A percentile compares a stretch with the other conserved stretches of the same genome.
These are phyloP conservation scores for Saturnia japonica DNA, from an alignment of 2,888 invertebrate genomes.

Conservation along the genomic window DNA sequence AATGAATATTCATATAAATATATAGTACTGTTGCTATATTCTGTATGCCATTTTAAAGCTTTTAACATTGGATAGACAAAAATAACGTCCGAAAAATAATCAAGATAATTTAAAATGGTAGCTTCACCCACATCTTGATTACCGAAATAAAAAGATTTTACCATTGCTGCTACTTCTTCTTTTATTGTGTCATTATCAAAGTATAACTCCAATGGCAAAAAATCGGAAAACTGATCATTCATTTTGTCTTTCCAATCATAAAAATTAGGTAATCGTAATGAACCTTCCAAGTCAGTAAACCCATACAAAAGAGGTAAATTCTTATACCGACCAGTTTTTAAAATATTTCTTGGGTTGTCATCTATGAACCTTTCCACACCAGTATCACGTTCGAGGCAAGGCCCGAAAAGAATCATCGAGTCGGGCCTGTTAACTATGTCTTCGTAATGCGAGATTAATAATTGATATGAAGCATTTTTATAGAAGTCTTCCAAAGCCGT, in stretches of 20 bases:
- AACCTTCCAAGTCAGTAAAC: conserved; percentile 47
- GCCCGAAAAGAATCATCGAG: conserved; percentile 27
- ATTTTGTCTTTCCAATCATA: conserved; percentile 38
- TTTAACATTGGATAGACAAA: conserved; percentile 45
- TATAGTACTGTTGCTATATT: conserved; percentile 41
- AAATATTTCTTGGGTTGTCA: conserved; percentile 36
- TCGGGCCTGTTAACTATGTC: not conserved
- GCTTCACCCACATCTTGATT: conserved; percentile 33
- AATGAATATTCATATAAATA: conserved; percentile 54
- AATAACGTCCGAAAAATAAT: conserved; percentile 56
- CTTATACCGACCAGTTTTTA: conserved; percentile 29
- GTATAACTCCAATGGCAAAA: conserved; percentile 46
- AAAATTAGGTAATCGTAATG: conserved; percentile 32
- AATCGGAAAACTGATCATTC: conserved; percentile 48
- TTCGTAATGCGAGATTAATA: conserved; percentile 22
- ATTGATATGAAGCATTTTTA: conserved; percentile 31
- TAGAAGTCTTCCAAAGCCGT: conserved; percentile 49
- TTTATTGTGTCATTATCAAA: conserved; percentile 42
- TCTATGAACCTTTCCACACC: conserved; percentile 36
- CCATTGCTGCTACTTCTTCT: conserved; percentile 33
- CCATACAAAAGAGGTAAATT: conserved; percentile 43
- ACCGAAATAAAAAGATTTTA: conserved; percentile 54
- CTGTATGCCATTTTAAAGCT: conserved; percentile 37
- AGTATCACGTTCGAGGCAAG: conserved; percentile 39
- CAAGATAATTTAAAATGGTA: conserved; percentile 34